These are phyloP conservation scores for Elysia chlorotica DNA, from an alignment of 1,140 invertebrate species.

Conservation along the genomic window DNA sequence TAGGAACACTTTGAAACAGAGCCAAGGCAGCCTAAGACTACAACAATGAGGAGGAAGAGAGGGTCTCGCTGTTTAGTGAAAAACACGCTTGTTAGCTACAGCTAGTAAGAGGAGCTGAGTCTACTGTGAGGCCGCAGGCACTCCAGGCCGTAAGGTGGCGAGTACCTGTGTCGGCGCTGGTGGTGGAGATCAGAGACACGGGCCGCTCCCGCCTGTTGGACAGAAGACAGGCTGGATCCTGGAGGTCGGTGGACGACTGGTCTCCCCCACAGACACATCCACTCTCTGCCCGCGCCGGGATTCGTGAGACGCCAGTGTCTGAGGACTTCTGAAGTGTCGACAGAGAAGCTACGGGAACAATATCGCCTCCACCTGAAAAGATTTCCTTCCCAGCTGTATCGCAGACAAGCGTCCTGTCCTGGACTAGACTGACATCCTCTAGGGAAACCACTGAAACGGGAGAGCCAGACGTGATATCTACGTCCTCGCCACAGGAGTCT, in stretches of 20 bases:
- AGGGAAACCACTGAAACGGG: constrained; percentile 6
- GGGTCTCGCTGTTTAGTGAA: no score
- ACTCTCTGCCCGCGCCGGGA: background rate
- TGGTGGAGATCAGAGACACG: constrained; percentile 46
- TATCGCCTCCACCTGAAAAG: background rate
- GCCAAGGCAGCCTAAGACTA: no score
- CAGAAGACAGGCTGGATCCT: background rate
- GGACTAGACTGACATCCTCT: constrained; percentile 1
- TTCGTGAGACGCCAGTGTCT: no score
- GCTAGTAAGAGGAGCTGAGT: no score
- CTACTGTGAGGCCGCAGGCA: background rate
- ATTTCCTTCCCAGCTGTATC: no score
- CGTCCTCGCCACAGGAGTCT: constrained; percentile 18
- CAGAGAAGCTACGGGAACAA: background rate
- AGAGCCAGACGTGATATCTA: constrained; percentile 2
- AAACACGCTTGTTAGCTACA: no score
- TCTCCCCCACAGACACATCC: background rate
- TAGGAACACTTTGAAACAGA: no score
- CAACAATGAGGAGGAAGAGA: no score
- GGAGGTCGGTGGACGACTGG: background rate
- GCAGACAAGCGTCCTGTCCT: constrained; percentile 1
- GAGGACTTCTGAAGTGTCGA: background rate
- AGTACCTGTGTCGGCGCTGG: constrained; percentile 53
- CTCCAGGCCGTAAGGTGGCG: background rate
- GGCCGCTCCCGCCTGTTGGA: constrained; percentile 42